These are phyloP conservation scores for Coleophora flavipennella DNA, from an alignment of 2,888 invertebrate genomes.

Conservation along the genomic window DNA sequence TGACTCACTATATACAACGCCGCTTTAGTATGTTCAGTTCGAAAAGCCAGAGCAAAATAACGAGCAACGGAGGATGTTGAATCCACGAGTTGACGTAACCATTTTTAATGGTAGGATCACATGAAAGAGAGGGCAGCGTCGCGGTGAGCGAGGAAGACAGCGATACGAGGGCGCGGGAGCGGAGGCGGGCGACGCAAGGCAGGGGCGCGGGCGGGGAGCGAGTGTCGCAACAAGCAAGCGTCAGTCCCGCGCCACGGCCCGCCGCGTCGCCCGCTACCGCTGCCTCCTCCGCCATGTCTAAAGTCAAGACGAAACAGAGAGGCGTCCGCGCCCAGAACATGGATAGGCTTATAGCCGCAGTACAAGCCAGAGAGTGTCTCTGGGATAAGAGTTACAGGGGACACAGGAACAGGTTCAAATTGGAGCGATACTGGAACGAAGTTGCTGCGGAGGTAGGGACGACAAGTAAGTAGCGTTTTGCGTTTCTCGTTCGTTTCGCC, in stretches of 20 bases:
- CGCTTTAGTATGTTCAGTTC: no score
- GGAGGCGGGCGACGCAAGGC: conserved; percentile 33
- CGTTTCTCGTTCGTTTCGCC: conserved; percentile 20
- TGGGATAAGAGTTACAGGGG: conserved; percentile 65
- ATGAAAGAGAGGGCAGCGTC: conserved; percentile 20
- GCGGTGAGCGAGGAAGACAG: conserved; percentile 49
- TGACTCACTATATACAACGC: no score
- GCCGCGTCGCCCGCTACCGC: conserved; percentile 34
- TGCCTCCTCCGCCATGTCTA: conserved; percentile 44
- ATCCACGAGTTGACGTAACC: no score
- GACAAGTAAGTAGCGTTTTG: conserved; percentile 54
- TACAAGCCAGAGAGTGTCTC: conserved; percentile 60
- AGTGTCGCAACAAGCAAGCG: conserved; percentile 12
- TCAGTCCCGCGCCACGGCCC: conserved; percentile 43
- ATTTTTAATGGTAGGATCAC: no score
- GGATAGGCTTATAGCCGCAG: conserved; percentile 63
- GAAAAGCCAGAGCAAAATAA: no score
- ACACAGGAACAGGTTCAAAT: conserved; percentile 57
- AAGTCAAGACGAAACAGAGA: conserved; percentile 44
- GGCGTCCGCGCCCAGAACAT: conserved; percentile 54
- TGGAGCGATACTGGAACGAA: conserved; percentile 66
- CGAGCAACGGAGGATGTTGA: no score
- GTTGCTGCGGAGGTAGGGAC: conserved; percentile 61
- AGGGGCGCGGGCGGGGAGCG: conserved; percentile 23
- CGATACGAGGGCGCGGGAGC: conserved; percentile 31